phyloP scores from a whole-genome alignment of 2,888 invertebrate genomes.

The Agrotis ipsilon region DNA sequence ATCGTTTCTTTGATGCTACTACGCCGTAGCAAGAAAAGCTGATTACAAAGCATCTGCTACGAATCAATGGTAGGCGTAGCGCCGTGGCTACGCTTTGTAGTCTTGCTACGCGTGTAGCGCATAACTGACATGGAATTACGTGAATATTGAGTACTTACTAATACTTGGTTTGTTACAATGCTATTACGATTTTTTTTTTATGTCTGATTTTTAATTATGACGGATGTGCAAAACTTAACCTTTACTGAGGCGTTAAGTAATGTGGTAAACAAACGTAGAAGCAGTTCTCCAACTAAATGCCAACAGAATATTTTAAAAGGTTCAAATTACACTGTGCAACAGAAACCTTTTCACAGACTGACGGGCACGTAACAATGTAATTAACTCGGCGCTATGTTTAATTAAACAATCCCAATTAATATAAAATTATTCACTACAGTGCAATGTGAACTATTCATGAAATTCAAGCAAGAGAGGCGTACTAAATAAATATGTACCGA shows the following conservation, averaged over 20 bases:
- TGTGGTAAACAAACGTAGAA: slow-evolving; percentile 10
- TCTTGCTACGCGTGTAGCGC: slow-evolving; percentile 55
- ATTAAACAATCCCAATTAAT: slow-evolving; percentile 73
- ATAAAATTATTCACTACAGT: slow-evolving; percentile 70
- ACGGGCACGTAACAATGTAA: slow-evolving; percentile 67
- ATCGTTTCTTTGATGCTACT: slow-evolving; percentile 30
- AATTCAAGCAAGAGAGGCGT: slow-evolving; percentile 62
- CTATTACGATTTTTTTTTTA: background rate
- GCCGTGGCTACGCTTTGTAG: slow-evolving; percentile 25
- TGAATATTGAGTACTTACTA: slow-evolving; percentile 5
- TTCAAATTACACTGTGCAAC: slow-evolving; percentile 49
- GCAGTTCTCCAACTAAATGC: slow-evolving; percentile 21
- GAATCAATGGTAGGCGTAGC: slow-evolving; percentile 60
- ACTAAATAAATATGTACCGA: slow-evolving; percentile 75
- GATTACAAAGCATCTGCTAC: slow-evolving; percentile 58
- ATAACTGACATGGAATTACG: slow-evolving; percentile 21
- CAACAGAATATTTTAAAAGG: slow-evolving; percentile 23
- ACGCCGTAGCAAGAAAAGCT: slow-evolving; percentile 57
- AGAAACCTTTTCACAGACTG: slow-evolving; percentile 55
- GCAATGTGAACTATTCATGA: slow-evolving; percentile 74
- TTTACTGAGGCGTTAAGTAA: background rate
- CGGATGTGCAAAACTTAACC: background rate
- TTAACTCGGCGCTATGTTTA: slow-evolving; percentile 69
- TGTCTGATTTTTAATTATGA: background rate
- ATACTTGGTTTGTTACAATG: background rate